Evolutionary conservation across 2,797 vertebrate species (phyloP).

Genomic region (Hippocampus kuda): DNA sequence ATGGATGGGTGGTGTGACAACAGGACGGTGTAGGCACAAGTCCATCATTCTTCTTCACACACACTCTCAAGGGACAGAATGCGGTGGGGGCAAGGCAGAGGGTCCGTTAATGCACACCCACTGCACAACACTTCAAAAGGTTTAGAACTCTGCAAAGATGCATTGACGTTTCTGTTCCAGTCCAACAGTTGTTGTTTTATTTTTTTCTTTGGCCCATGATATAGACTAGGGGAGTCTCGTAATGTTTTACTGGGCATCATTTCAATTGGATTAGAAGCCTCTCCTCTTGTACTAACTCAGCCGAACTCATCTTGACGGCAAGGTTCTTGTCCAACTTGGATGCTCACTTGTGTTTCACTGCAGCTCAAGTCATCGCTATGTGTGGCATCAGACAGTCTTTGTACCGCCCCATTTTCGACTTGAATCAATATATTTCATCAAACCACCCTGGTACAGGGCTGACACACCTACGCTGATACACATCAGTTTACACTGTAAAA

Average conservation of each 20-base stretch:
- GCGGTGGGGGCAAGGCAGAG: background rate
- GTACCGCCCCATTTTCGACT: too few relatives aligned
- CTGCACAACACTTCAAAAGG: background rate
- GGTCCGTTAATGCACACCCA: background rate
- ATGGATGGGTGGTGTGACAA: background rate
- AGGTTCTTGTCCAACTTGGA: background rate
- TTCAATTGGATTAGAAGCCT: background rate
- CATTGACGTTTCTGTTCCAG: slow-evolving; percentile 2
- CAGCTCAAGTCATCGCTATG: background rate
- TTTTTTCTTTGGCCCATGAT: background rate
- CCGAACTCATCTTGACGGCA: background rate
- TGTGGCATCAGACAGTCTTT: background rate
- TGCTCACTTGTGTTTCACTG: background rate
- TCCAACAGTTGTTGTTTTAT: background rate
- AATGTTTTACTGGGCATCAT: slow-evolving; percentile 1
- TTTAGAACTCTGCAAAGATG: slow-evolving; percentile 3
- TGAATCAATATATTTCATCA: background rate
- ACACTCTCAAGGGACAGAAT: background rate
- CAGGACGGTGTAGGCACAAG: background rate
- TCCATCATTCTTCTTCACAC: slow-evolving; percentile 1
- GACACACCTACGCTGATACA: background rate
- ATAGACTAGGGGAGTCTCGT: background rate
- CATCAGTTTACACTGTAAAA: background rate
- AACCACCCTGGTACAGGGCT: background rate
- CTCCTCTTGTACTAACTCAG: background rate